Evolutionary conservation across 2,113 vertebrate species (phyloP).

Genomic region (Passer montanus): DNA sequence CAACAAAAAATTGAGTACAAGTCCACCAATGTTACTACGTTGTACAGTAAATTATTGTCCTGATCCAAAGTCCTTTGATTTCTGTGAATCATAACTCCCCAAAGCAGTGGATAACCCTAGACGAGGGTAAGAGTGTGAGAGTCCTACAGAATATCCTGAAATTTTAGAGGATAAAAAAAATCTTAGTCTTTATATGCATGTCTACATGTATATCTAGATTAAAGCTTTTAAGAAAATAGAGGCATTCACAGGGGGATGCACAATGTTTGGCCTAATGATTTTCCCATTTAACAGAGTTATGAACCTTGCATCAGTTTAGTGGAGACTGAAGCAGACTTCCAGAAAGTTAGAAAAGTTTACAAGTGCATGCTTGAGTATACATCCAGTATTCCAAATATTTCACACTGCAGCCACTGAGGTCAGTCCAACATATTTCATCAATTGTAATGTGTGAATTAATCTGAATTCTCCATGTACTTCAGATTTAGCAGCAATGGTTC

Average conservation of each 20-base stretch:
- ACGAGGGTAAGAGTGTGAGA: neutral
- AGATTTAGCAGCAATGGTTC: neutral
- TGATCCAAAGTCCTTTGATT: neutral
- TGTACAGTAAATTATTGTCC: neutral
- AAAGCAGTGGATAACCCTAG: neutral
- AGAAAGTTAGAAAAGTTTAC: neutral
- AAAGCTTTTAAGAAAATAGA: neutral
- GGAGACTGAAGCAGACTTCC: neutral
- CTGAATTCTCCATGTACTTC: neutral
- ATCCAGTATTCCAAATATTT: neutral
- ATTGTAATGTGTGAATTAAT: constrained; percentile 8
- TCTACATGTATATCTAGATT: neutral
- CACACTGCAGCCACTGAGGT: neutral
- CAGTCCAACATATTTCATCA: constrained; percentile 2
- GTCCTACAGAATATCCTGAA: neutral
- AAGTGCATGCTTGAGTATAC: neutral
- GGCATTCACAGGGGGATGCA: neutral
- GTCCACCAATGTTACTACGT: neutral
- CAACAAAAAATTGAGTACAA: neutral
- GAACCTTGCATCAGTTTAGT: neutral
- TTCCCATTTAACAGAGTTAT: neutral
- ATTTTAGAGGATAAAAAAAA: neutral
- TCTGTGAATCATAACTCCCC: neutral
- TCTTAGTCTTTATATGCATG: neutral
- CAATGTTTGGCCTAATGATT: rapidly evolving